Evolutionary conservation across 2,888 invertebrate genomes (phyloP), one percentile per base, ranked within the genome.

Genomic region (Magallana nippona): DNA sequence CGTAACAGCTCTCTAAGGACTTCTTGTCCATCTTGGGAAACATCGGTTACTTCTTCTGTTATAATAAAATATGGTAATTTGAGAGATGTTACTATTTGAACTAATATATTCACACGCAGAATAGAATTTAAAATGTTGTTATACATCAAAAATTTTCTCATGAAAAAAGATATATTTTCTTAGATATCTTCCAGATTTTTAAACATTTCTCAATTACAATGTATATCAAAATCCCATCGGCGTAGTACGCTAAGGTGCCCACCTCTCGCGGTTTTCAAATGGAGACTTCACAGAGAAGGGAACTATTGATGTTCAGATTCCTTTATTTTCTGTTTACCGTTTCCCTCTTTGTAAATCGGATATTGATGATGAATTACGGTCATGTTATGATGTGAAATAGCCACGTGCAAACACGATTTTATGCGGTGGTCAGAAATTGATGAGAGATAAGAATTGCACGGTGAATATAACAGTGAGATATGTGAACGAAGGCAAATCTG

Each of bases 321-420:
- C 13, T 71, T 22, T 22, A 71, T 19, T 22, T 32, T 71, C 71
- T 71, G 71, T 71, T 71, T 71, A 71, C 71, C 71, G 71, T 71
- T 71, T 71, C 27, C 71, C 71, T 71, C 71, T 71, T 71, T 71
- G 71, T 71, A 71, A 71, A 71, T 71, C 71, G 71, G 71, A 71
- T 71, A 71, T 71, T 71, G 71, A 71, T 71, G 71, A 27, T 71
- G 71, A 71, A 71, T 71, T 71, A 71, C 71, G 13, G 71, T 71
- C 32, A 32, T 71, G 71, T 27, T 71, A 71, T 71, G 71, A 71
- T 71, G 71, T 71, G 71, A 71, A 71, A 71, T 71, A 71, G 71
- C 71, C 71, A 71, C 71, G 71, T 71, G 71, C 71, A 71, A 71
- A 71, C 71, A 71, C 32, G 71, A 71, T 71, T 71, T 71, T 71